Percentiles rank a stretch among this genome's conserved stretches.
phyloP scores from a whole-genome alignment of 1,140 invertebrate species.

The Caenorhabditis brenneri region DNA sequence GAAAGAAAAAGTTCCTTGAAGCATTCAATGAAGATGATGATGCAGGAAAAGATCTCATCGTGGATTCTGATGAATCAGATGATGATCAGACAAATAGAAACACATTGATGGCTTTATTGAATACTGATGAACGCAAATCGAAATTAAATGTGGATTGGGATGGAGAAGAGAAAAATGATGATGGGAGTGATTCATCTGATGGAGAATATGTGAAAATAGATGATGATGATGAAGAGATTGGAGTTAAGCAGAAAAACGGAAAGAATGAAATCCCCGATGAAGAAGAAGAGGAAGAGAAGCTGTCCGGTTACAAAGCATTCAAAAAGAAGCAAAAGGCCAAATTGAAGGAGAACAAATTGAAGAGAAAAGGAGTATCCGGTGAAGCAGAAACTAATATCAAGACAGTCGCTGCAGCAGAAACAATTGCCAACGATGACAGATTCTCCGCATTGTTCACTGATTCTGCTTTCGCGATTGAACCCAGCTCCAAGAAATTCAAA shows the following conservation, averaged over 20 bases:
- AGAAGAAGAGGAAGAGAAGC: conserved; percentile 76
- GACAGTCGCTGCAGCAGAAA: conserved; percentile 70
- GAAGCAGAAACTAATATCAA: conserved; percentile 3
- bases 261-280: conserved; percentile 75
- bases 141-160: conserved; percentile 74
- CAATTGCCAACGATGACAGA: conserved; percentile 81
- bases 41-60: conserved; percentile 30
- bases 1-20: conserved; percentile 69
- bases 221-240: conserved; percentile 70
- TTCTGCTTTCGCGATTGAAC: conserved; percentile 67
- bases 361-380: neutral
- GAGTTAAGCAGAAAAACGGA: conserved; percentile 61
- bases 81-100: conserved; percentile 51
- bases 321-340: conserved; percentile 46
- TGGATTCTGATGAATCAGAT: conserved; percentile 9
- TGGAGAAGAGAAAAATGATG: conserved; percentile 54
- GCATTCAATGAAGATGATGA: conserved; percentile 40
- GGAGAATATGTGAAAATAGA: conserved; percentile 63
- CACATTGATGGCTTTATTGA: conserved; percentile 27
- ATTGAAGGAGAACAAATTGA: conserved; percentile 29
- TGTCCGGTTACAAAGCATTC: conserved; percentile 73
- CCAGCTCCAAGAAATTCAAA: conserved; percentile 40
- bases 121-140: conserved; percentile 74
- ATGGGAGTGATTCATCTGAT: conserved; percentile 67
- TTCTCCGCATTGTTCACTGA: conserved; percentile 66